Evolutionary conservation across 1,140 invertebrate species (phyloP), one percentile per base, ranked within the genome.

Genomic region (Hylyphantes graminicola): DNA sequence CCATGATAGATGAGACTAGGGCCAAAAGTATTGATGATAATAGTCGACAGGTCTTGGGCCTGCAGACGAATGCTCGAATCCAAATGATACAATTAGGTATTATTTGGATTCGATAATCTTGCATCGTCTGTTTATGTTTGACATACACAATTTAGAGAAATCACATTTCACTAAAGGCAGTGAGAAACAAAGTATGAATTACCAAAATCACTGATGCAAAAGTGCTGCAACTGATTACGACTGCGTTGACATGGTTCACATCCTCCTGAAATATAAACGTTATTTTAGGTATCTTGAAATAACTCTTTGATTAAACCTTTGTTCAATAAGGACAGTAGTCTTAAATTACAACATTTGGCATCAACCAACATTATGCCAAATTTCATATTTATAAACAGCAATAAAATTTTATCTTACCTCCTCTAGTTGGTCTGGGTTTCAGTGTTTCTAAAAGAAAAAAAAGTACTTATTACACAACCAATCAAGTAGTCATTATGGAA

Each of bases 191-290:
- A 19, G 21, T n/a, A 35, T 13, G 11, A 57, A 70, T 87, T 85
- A 87, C 87, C 87, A 65, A 87, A 87, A 77, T 87, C 87, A 57
- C 85, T 87, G n/a, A 67, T 17, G 61, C 87, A 87, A 70, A 87
- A 87, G 84, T 87, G 85, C 35, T 86, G 86, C 57, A 67, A 82
- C 19, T 79, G 81, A 81, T 86, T 79, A 15, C 78, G 64, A 55
- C 51, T 83, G 78, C 81, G 80, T 64, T 70, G 74, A 70, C 87
- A 87, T 0, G 86, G 74, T 21, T 70, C 54, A 70, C 81, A 76
- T 15, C 13, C 12, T 21, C 86, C 86, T 86, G 35, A 68, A 67
- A 75, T 50, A 74, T 21, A 74, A 11, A 73, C 13, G 35, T 15
- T 2, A 48, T 55, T n/a, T n/a, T n/a, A 5, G 7, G 8, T 65